phyloP scores from a whole-genome alignment of 2,888 invertebrate species.

The Lysandra coridon region DNA sequence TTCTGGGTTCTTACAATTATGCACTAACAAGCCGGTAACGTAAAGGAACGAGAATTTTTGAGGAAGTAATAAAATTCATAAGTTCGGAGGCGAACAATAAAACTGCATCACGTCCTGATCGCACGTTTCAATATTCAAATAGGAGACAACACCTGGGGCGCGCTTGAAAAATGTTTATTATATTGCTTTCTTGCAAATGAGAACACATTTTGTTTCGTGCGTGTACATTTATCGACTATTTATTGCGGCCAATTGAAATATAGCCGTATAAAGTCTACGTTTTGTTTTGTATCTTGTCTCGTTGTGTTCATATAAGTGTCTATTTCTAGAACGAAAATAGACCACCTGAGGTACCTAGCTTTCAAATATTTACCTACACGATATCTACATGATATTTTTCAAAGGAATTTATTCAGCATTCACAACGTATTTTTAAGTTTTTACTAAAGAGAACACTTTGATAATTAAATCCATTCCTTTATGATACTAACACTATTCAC shows the following conservation, averaged over 20 bases:
- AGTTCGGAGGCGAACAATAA: slow-evolving; percentile 71
- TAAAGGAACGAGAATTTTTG: slow-evolving; percentile 48
- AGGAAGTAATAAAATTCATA: slow-evolving; percentile 67
- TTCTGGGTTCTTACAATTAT: slow-evolving; percentile 32
- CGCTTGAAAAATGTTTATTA: slow-evolving; percentile 70
- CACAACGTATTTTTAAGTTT: background rate
- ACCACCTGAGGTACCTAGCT: background rate
- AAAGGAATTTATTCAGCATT: background rate
- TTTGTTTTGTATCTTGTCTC: background rate
- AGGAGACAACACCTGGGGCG: slow-evolving; percentile 71
- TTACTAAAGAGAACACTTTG: background rate
- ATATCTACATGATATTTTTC: background rate
- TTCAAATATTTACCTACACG: background rate
- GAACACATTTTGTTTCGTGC: slow-evolving; percentile 49
- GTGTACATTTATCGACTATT: slow-evolving; percentile 26
- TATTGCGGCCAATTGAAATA: slow-evolving; percentile 39
- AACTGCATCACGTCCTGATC: slow-evolving; percentile 78
- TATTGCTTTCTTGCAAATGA: slow-evolving; percentile 69
- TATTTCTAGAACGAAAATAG: slow-evolving; percentile 13
- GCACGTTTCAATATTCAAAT: slow-evolving; percentile 75
- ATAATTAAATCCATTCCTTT: no score
- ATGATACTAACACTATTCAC: no score
- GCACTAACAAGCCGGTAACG: slow-evolving; percentile 34
- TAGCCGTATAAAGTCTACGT: slow-evolving; percentile 32
- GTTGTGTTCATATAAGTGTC: background rate